phyloP scores from a whole-genome alignment of 2,113 vertebrate genomes.

The Parotia lawesii region DNA sequence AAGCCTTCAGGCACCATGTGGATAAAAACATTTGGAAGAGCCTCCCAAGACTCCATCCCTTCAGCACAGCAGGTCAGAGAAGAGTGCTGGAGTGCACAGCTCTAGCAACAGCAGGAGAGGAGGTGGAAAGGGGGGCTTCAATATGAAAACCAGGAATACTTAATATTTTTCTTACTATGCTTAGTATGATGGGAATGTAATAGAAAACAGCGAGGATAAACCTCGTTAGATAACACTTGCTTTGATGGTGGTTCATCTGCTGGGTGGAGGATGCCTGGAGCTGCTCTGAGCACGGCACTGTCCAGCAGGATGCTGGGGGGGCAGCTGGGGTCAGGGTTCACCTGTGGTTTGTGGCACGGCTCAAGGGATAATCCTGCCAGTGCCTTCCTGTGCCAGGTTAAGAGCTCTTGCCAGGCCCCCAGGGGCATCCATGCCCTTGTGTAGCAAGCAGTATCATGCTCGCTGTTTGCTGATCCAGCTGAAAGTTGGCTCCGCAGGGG shows the following conservation, averaged over 20 bases:
- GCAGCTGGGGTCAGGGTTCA: background rate
- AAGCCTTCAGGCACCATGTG: background rate
- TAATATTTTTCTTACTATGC: constrained; percentile 16
- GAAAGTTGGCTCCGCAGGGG: background rate
- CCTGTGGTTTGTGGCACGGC: background rate
- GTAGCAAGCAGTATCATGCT: fast-evolving
- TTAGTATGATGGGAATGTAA: constrained; percentile 12
- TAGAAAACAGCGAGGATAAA: background rate
- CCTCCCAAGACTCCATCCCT: background rate
- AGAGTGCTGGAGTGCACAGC: background rate
- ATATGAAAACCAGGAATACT: background rate
- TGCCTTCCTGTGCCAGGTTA: background rate
- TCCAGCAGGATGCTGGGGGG: background rate
- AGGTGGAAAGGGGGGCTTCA: background rate
- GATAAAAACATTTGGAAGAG: constrained; percentile 5
- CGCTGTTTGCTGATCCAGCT: fast-evolving
- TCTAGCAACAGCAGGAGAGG: background rate
- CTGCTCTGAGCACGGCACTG: background rate
- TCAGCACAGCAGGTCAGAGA: background rate
- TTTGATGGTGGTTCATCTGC: background rate
- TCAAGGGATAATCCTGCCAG: fast-evolving
- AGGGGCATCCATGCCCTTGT: background rate
- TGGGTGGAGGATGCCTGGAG: background rate
- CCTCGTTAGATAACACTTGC: background rate
- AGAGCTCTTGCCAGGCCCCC: background rate